Conservation (phyloP, 2,888 invertebrate species). For the Hemaris fuciformis region DNA sequence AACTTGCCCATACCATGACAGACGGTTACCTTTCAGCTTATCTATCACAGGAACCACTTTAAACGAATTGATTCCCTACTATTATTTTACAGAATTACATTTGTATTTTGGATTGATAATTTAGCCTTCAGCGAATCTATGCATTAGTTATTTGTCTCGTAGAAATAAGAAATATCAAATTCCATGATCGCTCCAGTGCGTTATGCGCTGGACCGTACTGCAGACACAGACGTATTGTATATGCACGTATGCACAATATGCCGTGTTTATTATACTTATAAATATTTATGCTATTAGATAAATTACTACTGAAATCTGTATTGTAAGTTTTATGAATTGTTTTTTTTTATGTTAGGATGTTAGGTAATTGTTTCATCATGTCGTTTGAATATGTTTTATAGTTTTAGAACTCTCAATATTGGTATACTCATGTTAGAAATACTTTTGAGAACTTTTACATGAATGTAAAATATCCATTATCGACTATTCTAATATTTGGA, state of each 20-base stretch:
- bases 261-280: background rate
- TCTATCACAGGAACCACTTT: too few species aligned
- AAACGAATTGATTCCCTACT: too few species aligned
- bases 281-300: background rate
- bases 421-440: too few species aligned
- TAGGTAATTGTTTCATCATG: too few species aligned
- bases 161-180: conserved; percentile 4
- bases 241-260: background rate
- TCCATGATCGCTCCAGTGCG: conserved; percentile 2
- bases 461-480: too few species aligned
- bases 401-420: too few species aligned
- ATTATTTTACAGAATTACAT: background rate
- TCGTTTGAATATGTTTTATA: too few species aligned
- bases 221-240: background rate
- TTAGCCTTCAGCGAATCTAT: background rate
- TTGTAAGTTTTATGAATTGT: too few species aligned
- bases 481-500: too few species aligned
- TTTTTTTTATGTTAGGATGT: background rate
- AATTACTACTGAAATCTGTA: background rate
- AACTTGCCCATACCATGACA: too few species aligned
- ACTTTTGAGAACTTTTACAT: too few species aligned
- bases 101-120: background rate
- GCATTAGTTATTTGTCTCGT: background rate
- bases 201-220: background rate
- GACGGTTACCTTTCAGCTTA: too few species aligned